Base-by-base conservation (phyloP, 2,888 invertebrate species). In the Dicranocentrus wangi region DNA sequence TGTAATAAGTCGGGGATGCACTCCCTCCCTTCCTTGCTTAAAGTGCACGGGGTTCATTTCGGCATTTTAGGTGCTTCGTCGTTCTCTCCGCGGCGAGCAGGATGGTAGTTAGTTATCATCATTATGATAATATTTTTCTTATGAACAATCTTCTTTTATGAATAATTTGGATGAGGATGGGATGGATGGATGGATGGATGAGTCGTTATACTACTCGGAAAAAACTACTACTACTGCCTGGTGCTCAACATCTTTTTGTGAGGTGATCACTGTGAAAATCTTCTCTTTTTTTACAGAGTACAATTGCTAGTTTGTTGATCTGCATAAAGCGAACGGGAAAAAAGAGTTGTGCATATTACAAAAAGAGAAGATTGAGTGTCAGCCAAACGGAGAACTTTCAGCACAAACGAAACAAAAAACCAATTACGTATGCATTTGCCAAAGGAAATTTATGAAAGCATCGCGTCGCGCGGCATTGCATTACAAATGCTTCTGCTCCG, bases 391-490 rank as follows among this genome's bases (percentile, higher is more conserved):
- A 66, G 25, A 51, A 51, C 17, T 69, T 69, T 69, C 68, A 32
- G 53, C 68, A 53, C 27, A 61, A n/a, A 15, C 13, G 58, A 60
- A 68, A 68, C 66, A 76, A 76, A 76, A 76, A 76, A 76, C 76
- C 76, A 76, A 76, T 76, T 76, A 76, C 60, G 39, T 58, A 76
- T 76, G 68, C 76, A 76, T 76, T 76, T 76, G 76, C 76, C 66
- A 76, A 76, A 76, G 76, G 76, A 53, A 76, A 76, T 68, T 76
- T 68, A 76, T 76, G 66, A 76, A 66, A 21, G 43, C n/a, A 76
- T 10, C 15, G 47, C n/a, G n/a, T n/a, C n/a, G n/a, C n/a, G n/a
- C n/a, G n/a, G 8, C 2, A 58, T 58, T 58, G 7, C 71, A 51
- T 61, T 39, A 39, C 55, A 55, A 55, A 55, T 21, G 7, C 25